Base-by-base conservation (phyloP, 2,113 vertebrate species). In the Rutilus rutilus region DNA sequence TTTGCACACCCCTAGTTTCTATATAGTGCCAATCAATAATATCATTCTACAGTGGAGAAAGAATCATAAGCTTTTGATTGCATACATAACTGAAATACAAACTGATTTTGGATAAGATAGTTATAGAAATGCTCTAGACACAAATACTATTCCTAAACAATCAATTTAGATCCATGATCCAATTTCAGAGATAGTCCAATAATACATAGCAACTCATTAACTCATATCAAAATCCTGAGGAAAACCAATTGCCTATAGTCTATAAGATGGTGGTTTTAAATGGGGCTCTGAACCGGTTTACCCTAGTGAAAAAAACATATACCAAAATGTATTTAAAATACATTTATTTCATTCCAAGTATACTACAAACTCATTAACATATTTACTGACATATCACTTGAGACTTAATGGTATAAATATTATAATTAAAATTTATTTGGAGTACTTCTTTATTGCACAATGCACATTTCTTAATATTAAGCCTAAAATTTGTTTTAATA, bases 11-110 rank as follows among this genome's bases (percentile, higher is more conserved):
- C n/a, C n/a, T n/a, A 62, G 64, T 74, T 76, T 65, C 79, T 59
- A 42, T 82, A 80, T 83, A 59, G 74, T 83, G 74, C 52, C 71
- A n/a, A 88, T 87, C 85, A 74, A 71, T 74, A 60, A 50, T 84
- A 45, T 5, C 8, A 75, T 62, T 73, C 82, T 60, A 60, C 74
- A 57, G 11, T 2, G 67, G 39, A 15, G 4, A 6, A 7, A 81
- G 64, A 47, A 69, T 36, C 21, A 17, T 57, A 25, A 27, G 6
- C 12, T 79, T 62, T 79, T 62, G 77, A 62, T 79, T 0, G 14
- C 77, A 42, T 79, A 10, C 12, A 42, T 79, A 62, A n/a, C 21
- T 78, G 25, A 33, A 60, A 25, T n/a, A 39, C 25, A 54, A 77
- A 52, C 9, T 78, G 52, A 21, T 17, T 62, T 62, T 62, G 21